Conservation (phyloP, 2,888 invertebrate species). For the Melieria omissa region DNA sequence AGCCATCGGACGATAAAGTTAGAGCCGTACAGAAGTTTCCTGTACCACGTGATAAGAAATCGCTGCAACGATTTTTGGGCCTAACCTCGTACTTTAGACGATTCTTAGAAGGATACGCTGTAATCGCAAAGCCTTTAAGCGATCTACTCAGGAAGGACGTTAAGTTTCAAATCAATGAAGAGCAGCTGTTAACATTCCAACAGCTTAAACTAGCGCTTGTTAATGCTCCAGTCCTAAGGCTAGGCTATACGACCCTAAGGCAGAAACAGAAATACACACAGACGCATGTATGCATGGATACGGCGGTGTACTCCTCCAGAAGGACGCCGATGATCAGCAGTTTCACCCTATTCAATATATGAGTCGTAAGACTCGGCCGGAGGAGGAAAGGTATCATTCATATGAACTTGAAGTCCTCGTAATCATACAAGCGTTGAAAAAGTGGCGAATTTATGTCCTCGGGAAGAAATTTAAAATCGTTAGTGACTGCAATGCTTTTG, state of each 20-base stretch:
- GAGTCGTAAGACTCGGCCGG: slow-evolving; percentile 25
- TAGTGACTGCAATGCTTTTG: slow-evolving; percentile 38
- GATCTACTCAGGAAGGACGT: slow-evolving; percentile 12
- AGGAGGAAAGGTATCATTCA: slow-evolving; percentile 27
- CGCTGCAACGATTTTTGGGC: slow-evolving; percentile 42
- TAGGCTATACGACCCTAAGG: not conserved
- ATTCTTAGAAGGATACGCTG: slow-evolving; percentile 40
- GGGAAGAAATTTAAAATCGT: slow-evolving; percentile 29
- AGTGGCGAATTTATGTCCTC: slow-evolving; percentile 32
- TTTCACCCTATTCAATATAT: slow-evolving; percentile 41
- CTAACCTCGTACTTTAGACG: slow-evolving; percentile 41
- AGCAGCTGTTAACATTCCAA: slow-evolving; percentile 23
- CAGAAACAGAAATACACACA: slow-evolving; percentile 4
- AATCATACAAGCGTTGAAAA: slow-evolving; percentile 33
- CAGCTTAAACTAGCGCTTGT: slow-evolving; percentile 24
- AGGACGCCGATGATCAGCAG: slow-evolving; percentile 24
- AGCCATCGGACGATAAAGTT: slow-evolving; percentile 35
- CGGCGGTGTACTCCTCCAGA: slow-evolving; percentile 40
- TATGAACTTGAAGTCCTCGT: slow-evolving; percentile 32
- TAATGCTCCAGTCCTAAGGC: slow-evolving; percentile 40
- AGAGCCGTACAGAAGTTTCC: slow-evolving; percentile 39
- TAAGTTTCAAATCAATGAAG: slow-evolving; percentile 28
- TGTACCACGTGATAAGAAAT: slow-evolving; percentile 38
- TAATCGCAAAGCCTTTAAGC: slow-evolving; percentile 56
- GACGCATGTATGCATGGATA: slow-evolving; percentile 23